Conservation (phyloP, 1,140 invertebrate genomes). For the Rhagoletis zephyria region DNA sequence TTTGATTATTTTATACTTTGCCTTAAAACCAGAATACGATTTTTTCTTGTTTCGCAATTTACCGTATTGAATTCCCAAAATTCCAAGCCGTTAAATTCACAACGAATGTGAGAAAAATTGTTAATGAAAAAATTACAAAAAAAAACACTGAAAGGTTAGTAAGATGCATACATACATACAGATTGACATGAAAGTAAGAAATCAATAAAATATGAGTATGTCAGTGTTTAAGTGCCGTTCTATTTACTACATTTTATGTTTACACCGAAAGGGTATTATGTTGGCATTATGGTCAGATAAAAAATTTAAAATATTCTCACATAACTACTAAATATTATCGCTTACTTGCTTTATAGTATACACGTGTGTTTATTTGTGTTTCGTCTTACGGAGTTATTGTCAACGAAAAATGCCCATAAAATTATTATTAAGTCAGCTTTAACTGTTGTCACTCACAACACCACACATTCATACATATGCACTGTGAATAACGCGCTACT, state of each 20-base stretch:
- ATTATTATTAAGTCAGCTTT: neutral
- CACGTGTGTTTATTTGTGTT: neutral
- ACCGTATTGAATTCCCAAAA: neutral
- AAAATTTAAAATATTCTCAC: neutral
- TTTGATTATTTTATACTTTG: neutral
- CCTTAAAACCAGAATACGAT: neutral
- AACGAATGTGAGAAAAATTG: neutral
- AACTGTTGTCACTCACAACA: neutral
- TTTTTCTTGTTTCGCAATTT: neutral
- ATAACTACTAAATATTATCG: neutral
- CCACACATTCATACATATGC: neutral
- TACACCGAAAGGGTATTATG: conserved; percentile 11
- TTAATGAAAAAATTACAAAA: neutral
- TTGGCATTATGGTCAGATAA: conserved; percentile 14
- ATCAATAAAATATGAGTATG: neutral
- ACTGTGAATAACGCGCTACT: neutral
- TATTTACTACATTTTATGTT: neutral
- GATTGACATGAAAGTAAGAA: neutral
- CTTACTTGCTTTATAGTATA: neutral
- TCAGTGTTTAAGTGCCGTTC: neutral
- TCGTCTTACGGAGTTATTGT: neutral
- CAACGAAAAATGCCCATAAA: neutral
- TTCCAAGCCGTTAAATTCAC: conserved; percentile 2
- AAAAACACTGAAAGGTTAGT: neutral
- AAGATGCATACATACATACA: neutral